Conservation (phyloP, 1,140 invertebrate genomes). For the Bombus fervidus region DNA sequence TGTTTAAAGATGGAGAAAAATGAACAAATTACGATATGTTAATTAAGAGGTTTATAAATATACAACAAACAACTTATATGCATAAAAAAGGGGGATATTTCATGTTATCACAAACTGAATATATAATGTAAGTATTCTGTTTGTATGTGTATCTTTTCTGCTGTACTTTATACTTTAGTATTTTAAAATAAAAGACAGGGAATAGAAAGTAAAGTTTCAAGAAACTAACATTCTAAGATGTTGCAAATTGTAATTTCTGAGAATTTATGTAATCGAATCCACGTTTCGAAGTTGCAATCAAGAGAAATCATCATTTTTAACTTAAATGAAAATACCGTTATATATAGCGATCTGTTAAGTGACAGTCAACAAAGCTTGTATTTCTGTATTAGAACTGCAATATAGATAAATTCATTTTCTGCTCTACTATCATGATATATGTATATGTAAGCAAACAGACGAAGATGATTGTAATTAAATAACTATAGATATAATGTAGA, state of each 20-base stretch:
- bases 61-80: conserved; percentile 7
- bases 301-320: background rate
- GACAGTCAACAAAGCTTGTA: conserved; percentile 6
- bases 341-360: background rate
- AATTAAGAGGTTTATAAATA: conserved; percentile 36
- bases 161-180: background rate
- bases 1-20: conserved; percentile 21
- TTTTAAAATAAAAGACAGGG: background rate
- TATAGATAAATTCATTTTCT: conserved; percentile 47
- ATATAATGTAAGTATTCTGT: background rate
- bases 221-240: background rate
- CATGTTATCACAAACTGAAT: conserved; percentile 12
- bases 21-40: conserved; percentile 13
- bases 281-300: background rate
- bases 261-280: background rate
- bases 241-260: background rate
- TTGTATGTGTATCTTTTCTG: background rate
- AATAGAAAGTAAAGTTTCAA: conserved; percentile 11
- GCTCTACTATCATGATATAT: conserved; percentile 18
- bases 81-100: background rate
- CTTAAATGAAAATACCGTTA: background rate
- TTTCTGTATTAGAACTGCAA: conserved; percentile 19
- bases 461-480: conserved; percentile 44
- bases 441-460: background rate
- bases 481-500: conserved; percentile 34